These are phyloP conservation scores for Bemisia tabaci DNA, from an alignment of 1,140 invertebrate genomes.

Conservation along the genomic window DNA sequence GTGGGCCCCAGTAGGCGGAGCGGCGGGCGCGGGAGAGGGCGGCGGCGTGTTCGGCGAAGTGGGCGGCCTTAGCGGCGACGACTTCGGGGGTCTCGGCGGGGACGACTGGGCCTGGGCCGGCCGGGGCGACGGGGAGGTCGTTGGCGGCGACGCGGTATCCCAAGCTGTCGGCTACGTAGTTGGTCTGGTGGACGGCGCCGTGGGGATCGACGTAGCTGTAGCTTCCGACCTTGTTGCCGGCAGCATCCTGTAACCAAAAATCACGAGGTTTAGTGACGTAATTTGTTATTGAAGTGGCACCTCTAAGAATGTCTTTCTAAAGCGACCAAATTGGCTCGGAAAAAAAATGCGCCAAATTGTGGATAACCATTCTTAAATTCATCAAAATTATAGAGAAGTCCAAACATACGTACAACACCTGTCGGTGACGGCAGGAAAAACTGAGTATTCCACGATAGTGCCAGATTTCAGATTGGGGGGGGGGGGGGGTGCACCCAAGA, in stretches of 20 bases:
- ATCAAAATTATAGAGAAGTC: too few relatives aligned
- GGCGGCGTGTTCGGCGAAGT: conserved; percentile 39
- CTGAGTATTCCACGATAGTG: too few relatives aligned
- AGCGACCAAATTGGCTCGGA: background rate
- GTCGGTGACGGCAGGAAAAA: too few relatives aligned
- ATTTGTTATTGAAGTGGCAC: background rate
- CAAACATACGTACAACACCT: too few relatives aligned
- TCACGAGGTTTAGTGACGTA: background rate
- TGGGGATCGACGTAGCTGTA: conserved; percentile 40
- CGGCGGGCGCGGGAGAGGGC: conserved; percentile 37
- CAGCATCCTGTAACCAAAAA: conserved; percentile 29
- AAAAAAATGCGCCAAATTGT: background rate
- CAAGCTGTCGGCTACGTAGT: conserved; percentile 33
- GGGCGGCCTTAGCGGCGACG: conserved; percentile 39
- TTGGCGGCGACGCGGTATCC: conserved; percentile 40
- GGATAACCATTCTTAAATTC: background rate
- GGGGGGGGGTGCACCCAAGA: too few relatives aligned
- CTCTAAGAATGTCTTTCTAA: background rate
- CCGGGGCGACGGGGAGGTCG: conserved; percentile 34
- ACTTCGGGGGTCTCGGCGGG: conserved; percentile 44
- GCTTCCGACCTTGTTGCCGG: conserved; percentile 38
- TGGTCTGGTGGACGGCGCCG: conserved; percentile 35
- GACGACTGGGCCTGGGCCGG: conserved; percentile 22
- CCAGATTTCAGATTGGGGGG: too few relatives aligned
- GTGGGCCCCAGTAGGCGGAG: conserved; percentile 28